Conservation (phyloP, 2,797 vertebrate species). For the Myotis planiceps region DNA sequence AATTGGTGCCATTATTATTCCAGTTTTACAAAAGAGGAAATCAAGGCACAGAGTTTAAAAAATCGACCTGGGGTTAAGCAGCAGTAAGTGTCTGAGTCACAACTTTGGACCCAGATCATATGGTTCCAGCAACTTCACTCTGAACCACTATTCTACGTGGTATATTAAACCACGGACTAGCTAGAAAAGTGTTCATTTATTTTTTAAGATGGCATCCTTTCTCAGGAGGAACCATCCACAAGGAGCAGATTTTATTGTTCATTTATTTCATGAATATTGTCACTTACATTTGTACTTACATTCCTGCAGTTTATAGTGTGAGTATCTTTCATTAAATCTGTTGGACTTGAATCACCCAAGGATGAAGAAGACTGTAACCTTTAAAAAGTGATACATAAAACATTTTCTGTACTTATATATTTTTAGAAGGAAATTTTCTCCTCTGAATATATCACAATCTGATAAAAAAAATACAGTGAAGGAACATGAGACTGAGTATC, state of each 20-base stretch:
- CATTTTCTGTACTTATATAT: not conserved
- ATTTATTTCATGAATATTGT: not conserved
- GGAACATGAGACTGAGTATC: not conserved
- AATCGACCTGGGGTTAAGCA: not conserved
- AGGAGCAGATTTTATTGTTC: not conserved
- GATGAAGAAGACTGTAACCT: constrained; percentile 93
- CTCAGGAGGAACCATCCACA: not conserved
- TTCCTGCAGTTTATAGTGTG: constrained; percentile 84
- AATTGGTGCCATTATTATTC: not conserved
- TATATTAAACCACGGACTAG: not conserved
- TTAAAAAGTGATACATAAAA: constrained; percentile 69
- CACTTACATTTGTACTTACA: constrained; percentile 69
- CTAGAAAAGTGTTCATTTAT: not conserved
- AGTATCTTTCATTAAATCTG: constrained; percentile 89
- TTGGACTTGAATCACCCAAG: constrained; percentile 90
- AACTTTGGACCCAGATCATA: not conserved
- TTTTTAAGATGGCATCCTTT: not conserved
- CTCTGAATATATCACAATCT: not conserved
- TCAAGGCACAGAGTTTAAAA: not conserved
- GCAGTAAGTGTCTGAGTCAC: not conserved
- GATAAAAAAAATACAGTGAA: not conserved
- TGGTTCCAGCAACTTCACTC: not conserved
- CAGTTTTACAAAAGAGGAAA: not conserved
- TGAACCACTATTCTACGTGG: not conserved
- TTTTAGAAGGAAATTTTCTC: not conserved